Percentiles rank a stretch among this genome's conserved stretches.
phyloP scores from a whole-genome alignment of 2,113 vertebrate species.

The Seriola rivoliana region DNA sequence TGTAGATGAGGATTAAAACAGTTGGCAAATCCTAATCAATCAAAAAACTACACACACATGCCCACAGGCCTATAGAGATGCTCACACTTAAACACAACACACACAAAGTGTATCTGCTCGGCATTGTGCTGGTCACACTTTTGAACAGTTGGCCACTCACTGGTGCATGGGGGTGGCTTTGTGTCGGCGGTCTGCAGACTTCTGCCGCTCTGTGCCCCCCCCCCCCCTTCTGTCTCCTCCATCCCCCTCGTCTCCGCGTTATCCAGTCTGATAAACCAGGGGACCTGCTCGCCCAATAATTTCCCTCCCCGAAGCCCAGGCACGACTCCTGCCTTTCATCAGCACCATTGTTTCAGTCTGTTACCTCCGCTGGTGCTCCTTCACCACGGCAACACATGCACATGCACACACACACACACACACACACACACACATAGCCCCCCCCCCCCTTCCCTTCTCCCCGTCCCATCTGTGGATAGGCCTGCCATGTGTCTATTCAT shows the following conservation, averaged over 20 bases:
- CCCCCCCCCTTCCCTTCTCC: conserved; percentile 33
- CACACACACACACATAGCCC: background rate
- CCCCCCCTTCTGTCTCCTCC: conserved; percentile 17
- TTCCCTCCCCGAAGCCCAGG: conserved; percentile 73
- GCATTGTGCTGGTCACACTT: conserved; percentile 83
- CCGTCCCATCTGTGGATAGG: conserved; percentile 84
- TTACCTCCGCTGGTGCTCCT: conserved; percentile 81
- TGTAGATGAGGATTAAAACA: background rate
- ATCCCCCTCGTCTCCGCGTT: conserved; percentile 47
- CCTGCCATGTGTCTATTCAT: conserved; percentile 83
- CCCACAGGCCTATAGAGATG: conserved; percentile 45
- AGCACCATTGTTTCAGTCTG: conserved; percentile 82
- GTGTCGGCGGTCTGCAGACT: conserved; percentile 77
- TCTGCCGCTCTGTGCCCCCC: conserved; percentile 56
- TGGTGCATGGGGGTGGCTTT: conserved; percentile 76
- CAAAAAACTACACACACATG: conserved; percentile 26
- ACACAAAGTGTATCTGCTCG: conserved; percentile 66
- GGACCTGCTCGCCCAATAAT: conserved; percentile 77
- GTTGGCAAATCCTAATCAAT: conserved; percentile 12
- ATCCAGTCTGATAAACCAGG: conserved; percentile 65
- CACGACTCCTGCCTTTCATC: conserved; percentile 80
- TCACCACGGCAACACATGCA: conserved; percentile 76
- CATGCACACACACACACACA: conserved; percentile 5
- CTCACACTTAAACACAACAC: conserved; percentile 58
- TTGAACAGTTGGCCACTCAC: conserved; percentile 82